phyloP scores from a whole-genome alignment of 2,113 vertebrate species.

The Eidolon helvum region DNA sequence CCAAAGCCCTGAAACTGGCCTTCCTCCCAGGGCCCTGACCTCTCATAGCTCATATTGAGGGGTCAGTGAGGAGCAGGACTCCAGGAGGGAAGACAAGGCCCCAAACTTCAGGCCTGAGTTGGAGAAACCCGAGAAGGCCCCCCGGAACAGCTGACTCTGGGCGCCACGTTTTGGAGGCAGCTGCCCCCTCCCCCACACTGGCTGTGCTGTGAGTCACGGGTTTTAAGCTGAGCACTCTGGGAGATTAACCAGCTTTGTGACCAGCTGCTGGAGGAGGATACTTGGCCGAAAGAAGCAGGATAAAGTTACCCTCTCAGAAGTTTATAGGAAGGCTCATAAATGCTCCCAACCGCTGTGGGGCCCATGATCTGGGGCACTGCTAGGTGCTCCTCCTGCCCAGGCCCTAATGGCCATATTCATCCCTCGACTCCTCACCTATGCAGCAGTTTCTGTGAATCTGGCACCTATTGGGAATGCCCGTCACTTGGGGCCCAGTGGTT shows the following conservation, averaged over 20 bases:
- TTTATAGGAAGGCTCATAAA: slow-evolving; percentile 81
- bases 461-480: slow-evolving; percentile 10
- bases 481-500: neutral
- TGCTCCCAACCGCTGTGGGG: slow-evolving; percentile 75
- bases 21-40: neutral
- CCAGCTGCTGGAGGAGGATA: slow-evolving; percentile 83
- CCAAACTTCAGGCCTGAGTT: slow-evolving; percentile 34
- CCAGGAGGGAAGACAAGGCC: slow-evolving; percentile 59
- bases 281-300: slow-evolving; percentile 83
- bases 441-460: neutral
- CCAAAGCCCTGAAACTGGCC: slow-evolving; percentile 12
- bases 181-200: slow-evolving; percentile 69
- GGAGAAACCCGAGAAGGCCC: slow-evolving; percentile 60
- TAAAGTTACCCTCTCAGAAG: slow-evolving; percentile 81
- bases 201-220: slow-evolving; percentile 78
- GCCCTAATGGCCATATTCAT: neutral
- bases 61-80: slow-evolving; percentile 1
- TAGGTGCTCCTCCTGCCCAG: neutral
- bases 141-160: slow-evolving; percentile 71
- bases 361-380: slow-evolving; percentile 19
- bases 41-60: neutral
- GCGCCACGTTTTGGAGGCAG: slow-evolving; percentile 73
- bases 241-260: slow-evolving; percentile 84
- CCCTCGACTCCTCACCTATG: neutral
- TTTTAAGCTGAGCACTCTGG: slow-evolving; percentile 81